Evolutionary conservation across 1,140 invertebrate genomes (phyloP), one percentile per base, ranked within the genome.

Genomic region (Globodera rostochiensis): DNA sequence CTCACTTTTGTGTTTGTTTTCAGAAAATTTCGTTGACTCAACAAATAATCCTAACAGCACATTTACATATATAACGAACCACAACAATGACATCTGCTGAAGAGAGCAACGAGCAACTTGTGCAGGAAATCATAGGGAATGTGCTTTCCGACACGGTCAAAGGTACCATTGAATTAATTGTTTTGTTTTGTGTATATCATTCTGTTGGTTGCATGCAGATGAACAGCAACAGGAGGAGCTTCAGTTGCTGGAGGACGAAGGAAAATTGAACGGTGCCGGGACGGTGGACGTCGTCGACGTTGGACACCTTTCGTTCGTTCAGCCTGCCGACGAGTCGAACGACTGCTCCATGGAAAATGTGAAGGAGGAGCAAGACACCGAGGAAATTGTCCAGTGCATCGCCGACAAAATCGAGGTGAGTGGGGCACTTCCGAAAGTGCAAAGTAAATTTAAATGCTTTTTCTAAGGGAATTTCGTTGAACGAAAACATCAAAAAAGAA

Each of bases 111-210:
- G 75, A 77, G 57, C 75, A 64, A 67, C 57, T 77, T n/a, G 25
- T 77, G 46, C 75, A 57, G 25, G 75, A 77, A 57, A 77, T 77
- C 53, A 19, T 77, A 6, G 75, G 75, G 7, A 64, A 77, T 66
- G 75, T 77, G 4, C 60, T 77, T 3, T 47, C 49, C 9, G 57
- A 46, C 9, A 21, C 75, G 9, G 57, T 60, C 36, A 67, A 77
- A 21, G 75, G 75, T 75, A 75, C 60, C 36, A 70, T 8, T 15
- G 9, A 70, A 70, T 45, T n/a, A 9, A 70, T 8, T 5, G 19
- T 13, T 15, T 15, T 70, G n/a, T 9, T 8, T 15, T 70, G 67
- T 70, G 36, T 6, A 53, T 11, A 53, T 53, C 53, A 7, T 53
- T 53, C 53, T 15, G 15, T 1, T 36, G 36, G 36, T 36, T 53